Evolutionary conservation across 2,113 vertebrate species (phyloP), one percentile per base, ranked within the genome.

Genomic region (Macroglossus sobrinus): DNA sequence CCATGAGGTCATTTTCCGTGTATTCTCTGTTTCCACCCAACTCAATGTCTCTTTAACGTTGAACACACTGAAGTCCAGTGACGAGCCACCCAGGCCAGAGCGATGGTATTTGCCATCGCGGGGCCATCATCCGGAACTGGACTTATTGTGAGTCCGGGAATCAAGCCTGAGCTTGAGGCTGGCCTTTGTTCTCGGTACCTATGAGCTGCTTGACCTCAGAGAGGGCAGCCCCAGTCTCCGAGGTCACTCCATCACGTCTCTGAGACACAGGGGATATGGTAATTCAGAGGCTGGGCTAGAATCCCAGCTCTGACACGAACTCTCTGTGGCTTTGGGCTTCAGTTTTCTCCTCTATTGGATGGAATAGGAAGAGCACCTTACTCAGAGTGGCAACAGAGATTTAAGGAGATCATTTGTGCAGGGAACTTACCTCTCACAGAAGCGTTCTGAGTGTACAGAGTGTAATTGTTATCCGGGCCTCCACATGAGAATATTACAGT

Each of bases 1-100:
- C 69, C 78, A 69, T 97, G 64, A 97, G 94, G 75, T 96, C 80
- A 97, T 97, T 98, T 98, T 98, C 89, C 96, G 97, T 91, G 19
- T 84, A 38, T 4, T 84, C 74, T 93, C 95, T 96, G 43, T 95
- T 97, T 95, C 95, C 88, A 93, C 69, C 87, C 87, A 50, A 92
- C 94, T 84, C 50, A 72, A 55, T 71, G 47, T 79, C 64, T 96
- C 93, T 94, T 78, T 89, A 91, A 82, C 89, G 53, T 84, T 80
- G 50, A 89, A 64, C 79, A 89, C 59, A 94, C 59, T n/a, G n/a
- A 93, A 75, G 50, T 35, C 50, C 40, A 53, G 10, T 14, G 30
- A 86, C 45, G 85, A 91, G 30, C 84, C 55, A 18, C 38, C 35
- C 61, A 28, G 76, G 30, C 47, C 61, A 84, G 8, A 9, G 24